These are phyloP conservation scores for Vulpes ferrilata DNA, from an alignment of 2,113 vertebrate species.

Conservation along the genomic window DNA sequence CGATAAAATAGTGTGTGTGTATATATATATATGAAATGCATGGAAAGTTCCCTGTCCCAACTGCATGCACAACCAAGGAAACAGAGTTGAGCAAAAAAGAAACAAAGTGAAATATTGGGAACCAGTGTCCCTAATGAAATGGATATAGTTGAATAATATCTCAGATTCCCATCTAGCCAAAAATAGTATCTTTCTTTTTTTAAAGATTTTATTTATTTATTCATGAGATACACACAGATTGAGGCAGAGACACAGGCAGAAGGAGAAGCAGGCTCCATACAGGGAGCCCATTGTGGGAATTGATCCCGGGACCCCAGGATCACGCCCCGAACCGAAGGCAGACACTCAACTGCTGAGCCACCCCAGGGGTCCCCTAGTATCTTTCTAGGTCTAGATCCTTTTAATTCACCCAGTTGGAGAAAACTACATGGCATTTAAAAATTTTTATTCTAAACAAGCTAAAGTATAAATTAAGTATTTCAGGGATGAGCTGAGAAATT, in stretches of 20 bases:
- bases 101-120: slow-evolving; percentile 34
- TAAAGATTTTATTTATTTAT: too few species aligned
- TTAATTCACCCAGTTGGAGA: background rate
- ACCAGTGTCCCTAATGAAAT: slow-evolving; percentile 23
- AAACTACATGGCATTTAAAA: background rate
- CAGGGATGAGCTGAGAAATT: slow-evolving; percentile 22
- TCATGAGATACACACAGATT: too few species aligned
- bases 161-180: background rate
- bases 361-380: background rate
- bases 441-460: slow-evolving; percentile 1
- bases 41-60: background rate
- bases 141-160: background rate
- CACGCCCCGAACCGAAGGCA: too few species aligned
- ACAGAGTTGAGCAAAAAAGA: background rate
- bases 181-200: background rate
- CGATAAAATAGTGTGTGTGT: background rate
- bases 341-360: too few species aligned
- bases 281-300: too few species aligned
- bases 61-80: background rate
- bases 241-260: too few species aligned
- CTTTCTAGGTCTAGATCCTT: slow-evolving; percentile 43
- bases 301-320: too few species aligned
- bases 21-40: background rate
- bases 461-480: slow-evolving; percentile 16
- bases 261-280: too few species aligned